Conservation (phyloP, 2,888 invertebrate genomes). For the Globia sparganii region DNA sequence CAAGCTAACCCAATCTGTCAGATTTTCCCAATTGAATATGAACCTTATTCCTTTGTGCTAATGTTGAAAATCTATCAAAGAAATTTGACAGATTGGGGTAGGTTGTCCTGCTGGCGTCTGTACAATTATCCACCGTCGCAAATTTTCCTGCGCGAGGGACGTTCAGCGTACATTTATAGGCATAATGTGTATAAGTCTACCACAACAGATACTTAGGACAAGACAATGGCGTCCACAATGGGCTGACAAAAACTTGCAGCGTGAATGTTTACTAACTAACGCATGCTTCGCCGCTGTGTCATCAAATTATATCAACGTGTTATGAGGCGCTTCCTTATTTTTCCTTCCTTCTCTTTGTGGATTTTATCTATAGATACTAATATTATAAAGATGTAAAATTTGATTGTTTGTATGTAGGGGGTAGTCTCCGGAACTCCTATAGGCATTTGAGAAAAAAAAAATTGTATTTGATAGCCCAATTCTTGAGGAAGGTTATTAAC, state of each 20-base stretch:
- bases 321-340: conserved; percentile 31
- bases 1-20: no score
- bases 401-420: no score
- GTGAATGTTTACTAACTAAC: conserved; percentile 58
- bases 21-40: no score
- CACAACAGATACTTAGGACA: conserved; percentile 32
- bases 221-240: conserved; percentile 54
- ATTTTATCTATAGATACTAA: conserved; percentile 11
- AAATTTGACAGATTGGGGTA: no score
- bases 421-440: no score
- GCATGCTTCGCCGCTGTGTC: conserved; percentile 50
- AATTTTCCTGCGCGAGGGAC: background rate
- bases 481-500: no score
- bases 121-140: background rate
- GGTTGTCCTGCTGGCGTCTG: no score
- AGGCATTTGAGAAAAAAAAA: no score
- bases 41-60: no score
- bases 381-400: no score
- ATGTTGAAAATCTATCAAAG: no score
- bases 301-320: conserved; percentile 41
- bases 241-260: conserved; percentile 37
- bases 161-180: conserved; percentile 9
- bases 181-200: conserved; percentile 12
- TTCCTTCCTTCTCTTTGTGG: background rate
- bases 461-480: no score